Base-by-base conservation (phyloP, 2,113 vertebrate species). In the Equus przewalskii region DNA sequence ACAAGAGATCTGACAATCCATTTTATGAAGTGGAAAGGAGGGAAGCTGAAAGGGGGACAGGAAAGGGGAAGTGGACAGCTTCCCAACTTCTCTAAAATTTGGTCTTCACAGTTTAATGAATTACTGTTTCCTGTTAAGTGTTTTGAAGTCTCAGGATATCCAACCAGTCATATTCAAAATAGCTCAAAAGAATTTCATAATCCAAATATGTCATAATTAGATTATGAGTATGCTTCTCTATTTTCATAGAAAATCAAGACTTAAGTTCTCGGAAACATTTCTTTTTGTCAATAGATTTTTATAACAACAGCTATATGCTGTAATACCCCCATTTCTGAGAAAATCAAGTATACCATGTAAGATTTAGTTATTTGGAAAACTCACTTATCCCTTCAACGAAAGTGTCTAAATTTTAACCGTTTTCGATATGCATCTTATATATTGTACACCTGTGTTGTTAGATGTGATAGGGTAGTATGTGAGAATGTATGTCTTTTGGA, bases 351-450 rank as follows among this genome's bases (percentile, higher is more conserved):
- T 70, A 72, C 33, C 62, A 54, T 54, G 5, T 76, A 84, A 72
- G 21, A 75, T 70, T 76, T 65, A 76, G 28, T 81, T 86, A 73
- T 65, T 95, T 97, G 49, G 19, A 92, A 89, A 96, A 91, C 18
- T 64, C 15, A 64, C 36, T 76, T 86, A 58, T 76, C 33, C 60
- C 9, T 86, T 94, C 76, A 95, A 58, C 22, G 67, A 72, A 78
- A 93, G 89, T 85, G 11, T 90, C 41, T 64, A 72, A 13, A 91
- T 89, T 86, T 65, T 70, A 65, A 72, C 24, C 26, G n/a, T 60
- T 95, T 97, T 94, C 89, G 12, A 67, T 91, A 12, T 56, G 56
- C 95, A 7, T 85, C 64, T 96, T 51, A 33, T 33, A 15, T 73
- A 73, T 30, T 78, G 46, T 36, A 24, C 7, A 95, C 54, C 5